phyloP scores from a whole-genome alignment of 2,888 invertebrate species.

The Zeuzera pyrina region DNA sequence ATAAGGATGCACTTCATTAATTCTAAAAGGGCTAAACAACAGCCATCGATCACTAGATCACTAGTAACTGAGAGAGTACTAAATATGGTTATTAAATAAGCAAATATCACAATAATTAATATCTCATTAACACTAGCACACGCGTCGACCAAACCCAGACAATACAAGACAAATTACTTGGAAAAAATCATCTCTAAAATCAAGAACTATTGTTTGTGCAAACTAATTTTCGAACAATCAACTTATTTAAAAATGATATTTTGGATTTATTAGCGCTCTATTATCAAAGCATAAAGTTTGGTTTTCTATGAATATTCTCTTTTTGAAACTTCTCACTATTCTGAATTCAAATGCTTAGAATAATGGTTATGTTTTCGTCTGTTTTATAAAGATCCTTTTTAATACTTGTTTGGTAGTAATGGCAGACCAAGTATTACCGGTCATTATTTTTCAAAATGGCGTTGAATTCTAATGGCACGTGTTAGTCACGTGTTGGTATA shows the following conservation, averaged over 20 bases:
- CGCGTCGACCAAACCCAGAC: constrained; percentile 37
- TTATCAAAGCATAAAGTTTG: not conserved
- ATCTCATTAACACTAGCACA: constrained; percentile 29
- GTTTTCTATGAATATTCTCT: no score
- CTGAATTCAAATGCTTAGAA: constrained; percentile 55
- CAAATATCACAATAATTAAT: constrained; percentile 30
- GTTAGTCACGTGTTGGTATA: constrained; percentile 52
- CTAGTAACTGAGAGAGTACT: no score
- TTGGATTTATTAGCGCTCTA: not conserved
- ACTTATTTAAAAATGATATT: constrained; percentile 10
- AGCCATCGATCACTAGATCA: no score
- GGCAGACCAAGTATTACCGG: constrained; percentile 23
- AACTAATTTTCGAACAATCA: constrained; percentile 27
- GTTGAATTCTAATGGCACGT: constrained; percentile 39
- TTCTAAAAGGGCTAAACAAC: no score
- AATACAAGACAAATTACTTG: constrained; percentile 44
- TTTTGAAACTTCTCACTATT: no score
- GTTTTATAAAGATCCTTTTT: constrained; percentile 14
- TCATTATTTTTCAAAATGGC: constrained; percentile 40
- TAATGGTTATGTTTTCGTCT: constrained; percentile 45
- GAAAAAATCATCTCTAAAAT: constrained; percentile 22
- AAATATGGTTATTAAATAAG: not conserved
- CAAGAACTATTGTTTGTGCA: constrained; percentile 20
- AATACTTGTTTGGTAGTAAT: not conserved
- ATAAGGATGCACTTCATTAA: no score